Evolutionary conservation across 1,140 invertebrate species (phyloP), one percentile per base, ranked within the genome.

Genomic region (Subanguina moxae): DNA sequence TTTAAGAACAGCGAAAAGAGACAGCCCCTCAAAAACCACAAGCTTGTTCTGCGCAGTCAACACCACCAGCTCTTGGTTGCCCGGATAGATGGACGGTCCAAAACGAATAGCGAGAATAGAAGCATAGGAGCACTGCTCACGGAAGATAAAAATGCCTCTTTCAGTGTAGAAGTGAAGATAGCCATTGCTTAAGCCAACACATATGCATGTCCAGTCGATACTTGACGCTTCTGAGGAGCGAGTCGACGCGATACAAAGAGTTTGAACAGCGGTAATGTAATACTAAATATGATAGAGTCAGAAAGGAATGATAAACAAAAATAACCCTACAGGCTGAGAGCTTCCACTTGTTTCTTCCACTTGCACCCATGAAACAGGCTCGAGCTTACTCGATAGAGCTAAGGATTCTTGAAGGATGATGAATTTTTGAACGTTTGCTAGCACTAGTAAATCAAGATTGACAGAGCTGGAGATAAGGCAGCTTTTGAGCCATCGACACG

Each of bases 151-250:
- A 46, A 17, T 65, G 13, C 70, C 70, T 30, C 57, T 38, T 38
- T 72, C 74, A 3, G 70, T 76, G 58, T 65, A 72, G 61, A 72
- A 72, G n/a, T 38, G 19, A 5, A 74, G 23, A 8, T 72, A 19
- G 21, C 70, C 70, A 65, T 57, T 73, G 30, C 62, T 74, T 25
- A 73, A 58, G 23, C 70, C 71, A 28, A 72, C 48, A 57, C 59
- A 64, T 43, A 72, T 74, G 45, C 70, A 72, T 32, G 71, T 72
- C 70, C 70, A 72, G 1, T 74, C 70, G 28, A 71, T 8, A 28
- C 27, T 57, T 5, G 70, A 56, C 0, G 67, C 30, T 15, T 71
- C 59, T 1, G 30, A 21, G 13, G 57, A 19, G 57, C 62, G 57
- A 3, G 62, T 64, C 3, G 42, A 61, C n/a, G 62, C 62, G 25